Evolutionary conservation across 2,113 vertebrate genomes (phyloP), one percentile per base, ranked within the genome.

Genomic region (Numida meleagris): DNA sequence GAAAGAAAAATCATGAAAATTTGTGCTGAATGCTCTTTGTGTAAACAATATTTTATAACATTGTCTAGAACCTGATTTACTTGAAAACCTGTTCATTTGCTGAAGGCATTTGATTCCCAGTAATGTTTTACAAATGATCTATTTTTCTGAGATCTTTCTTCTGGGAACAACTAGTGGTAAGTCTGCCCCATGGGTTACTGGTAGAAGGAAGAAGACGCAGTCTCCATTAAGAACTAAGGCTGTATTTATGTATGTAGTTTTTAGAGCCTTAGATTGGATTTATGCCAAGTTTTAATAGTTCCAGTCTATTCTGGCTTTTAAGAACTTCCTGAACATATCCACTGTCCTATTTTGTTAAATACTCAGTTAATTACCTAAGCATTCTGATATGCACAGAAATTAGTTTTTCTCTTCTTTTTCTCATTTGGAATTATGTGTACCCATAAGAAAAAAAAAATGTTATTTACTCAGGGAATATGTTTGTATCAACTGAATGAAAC

Each of bases 241-340:
- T 66, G 48, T 70, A 80, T 73, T 93, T 86, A 75, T 76, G 42
- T 34, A 82, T 76, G 72, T 63, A 94, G 74, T 66, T 95, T 94
- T 89, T 89, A 82, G 78, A 92, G 42, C 25, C 74, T 88, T 89
- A 91, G 12, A 25, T 80, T 96, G 93, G 89, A 63, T 88, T 81
- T 94, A 61, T 71, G 80, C 86, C 94, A 94, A 51, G 38, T 14
- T 86, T 94, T 94, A 90, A 95, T 91, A 85, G 82, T 83, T 91
- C 12, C 59, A 74, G 88, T 94, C 68, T 88, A 88, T 89, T 84
- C 57, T 87, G 48, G 66, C 45, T 82, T 61, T 20, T 82, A 82
- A 76, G 70, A 91, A 89, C 71, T 95, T 94, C 70, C 74, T 89
- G 81, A 76, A 58, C 48, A 76, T 87, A 93, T 73, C 43, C 40